Base-by-base conservation (phyloP, 1,140 invertebrate species). In the Drosophila parvula region DNA sequence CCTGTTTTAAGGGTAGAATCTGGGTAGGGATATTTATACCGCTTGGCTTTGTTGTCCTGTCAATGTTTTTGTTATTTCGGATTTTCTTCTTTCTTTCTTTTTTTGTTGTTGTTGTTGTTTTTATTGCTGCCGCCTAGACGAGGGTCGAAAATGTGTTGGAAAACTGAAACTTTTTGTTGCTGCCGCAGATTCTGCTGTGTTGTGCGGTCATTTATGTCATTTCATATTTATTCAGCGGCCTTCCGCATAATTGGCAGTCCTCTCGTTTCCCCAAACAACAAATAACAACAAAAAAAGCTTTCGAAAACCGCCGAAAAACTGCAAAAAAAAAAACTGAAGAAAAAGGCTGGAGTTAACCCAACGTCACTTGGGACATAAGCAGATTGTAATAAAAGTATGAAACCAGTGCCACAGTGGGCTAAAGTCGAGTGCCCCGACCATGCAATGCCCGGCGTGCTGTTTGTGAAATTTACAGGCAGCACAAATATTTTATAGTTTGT, bases 221-320 rank as follows among this genome's bases (percentile, higher is more conserved):
- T 88, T 88, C 75, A 77, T 88, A 86, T 86, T 86, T 88, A 88
- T 82, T 88, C 74, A 70, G 79, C 83, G 76, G 67, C 78, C 76
- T 73, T 65, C 76, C 60, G 83, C 83, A 86, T 86, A 86, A 86
- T 86, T 86, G 82, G 78, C 78, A 85, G 78, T 64, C 47, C 61
- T 55, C 65, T 71, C 65, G 65, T 34, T 56, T 47, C 56, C 48
- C 43, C 30, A 51, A 68, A 64, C 40, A 53, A 47, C 30, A 47
- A 71, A 64, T 43, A 65, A 43, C 18, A 44, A 40, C 38, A n/a
- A 28, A 50, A 56, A 76, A 67, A 41, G 45, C 53, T 75, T 76
- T 67, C 55, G 67, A 65, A 74, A 56, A 58, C 59, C 53, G 64
- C 61, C 53, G 32, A 75, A 74, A 75, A 47, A 50, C n/a, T 50